Conservation (phyloP, 2,113 vertebrate species). For the Piaya cayana region DNA sequence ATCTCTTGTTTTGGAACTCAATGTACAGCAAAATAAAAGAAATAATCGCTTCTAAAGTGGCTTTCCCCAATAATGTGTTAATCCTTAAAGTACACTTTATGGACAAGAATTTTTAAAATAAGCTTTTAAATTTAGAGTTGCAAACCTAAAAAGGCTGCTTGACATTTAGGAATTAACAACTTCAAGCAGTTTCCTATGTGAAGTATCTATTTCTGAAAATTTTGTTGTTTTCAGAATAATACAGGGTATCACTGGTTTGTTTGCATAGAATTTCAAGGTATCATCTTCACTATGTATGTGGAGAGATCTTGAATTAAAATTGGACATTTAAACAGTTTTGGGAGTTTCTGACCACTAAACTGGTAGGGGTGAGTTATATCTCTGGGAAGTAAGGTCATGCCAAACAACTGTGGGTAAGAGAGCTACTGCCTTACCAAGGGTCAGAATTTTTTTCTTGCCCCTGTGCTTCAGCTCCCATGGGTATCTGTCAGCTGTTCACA, state of each 20-base stretch:
- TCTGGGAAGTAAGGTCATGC: background rate
- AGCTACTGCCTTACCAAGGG: background rate
- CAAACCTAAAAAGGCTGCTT: background rate
- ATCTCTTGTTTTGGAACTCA: background rate
- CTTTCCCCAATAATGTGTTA: background rate
- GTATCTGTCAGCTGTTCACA: background rate
- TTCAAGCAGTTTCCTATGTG: background rate
- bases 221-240: background rate
- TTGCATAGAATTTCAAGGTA: background rate
- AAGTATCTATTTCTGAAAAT: background rate
- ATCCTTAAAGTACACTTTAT: background rate
- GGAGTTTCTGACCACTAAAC: background rate
- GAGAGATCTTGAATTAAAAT: background rate
- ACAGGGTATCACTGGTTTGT: background rate
- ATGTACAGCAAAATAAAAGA: background rate
- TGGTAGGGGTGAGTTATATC: background rate
- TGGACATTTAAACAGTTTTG: background rate
- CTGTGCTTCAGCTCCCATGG: background rate
- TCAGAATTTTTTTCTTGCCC: background rate
- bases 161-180: background rate
- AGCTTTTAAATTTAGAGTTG: background rate
- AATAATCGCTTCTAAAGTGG: background rate
- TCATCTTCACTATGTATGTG: rapidly evolving
- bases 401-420: background rate
- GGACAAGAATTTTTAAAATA: background rate